Conservation (phyloP, 2,888 invertebrate species). For the Zaprionus lineosus region DNA sequence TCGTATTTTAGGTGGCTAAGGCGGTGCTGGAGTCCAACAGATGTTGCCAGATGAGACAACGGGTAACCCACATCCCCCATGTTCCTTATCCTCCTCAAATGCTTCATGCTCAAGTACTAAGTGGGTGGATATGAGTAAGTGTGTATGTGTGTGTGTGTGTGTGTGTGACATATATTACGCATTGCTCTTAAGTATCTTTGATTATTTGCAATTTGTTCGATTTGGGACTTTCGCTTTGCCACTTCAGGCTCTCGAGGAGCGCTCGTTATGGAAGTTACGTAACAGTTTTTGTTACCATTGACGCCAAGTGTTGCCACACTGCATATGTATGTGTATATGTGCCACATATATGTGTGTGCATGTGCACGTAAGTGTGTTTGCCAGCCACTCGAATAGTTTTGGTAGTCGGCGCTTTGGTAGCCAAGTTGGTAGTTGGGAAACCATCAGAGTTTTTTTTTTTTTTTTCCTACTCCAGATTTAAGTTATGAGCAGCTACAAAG, state of each 20-base stretch:
- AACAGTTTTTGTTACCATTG: conserved; percentile 67
- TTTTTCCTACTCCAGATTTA: conserved; percentile 24
- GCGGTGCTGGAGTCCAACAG: conserved; percentile 25
- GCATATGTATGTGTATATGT: conserved; percentile 1
- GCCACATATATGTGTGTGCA: conserved; percentile 11
- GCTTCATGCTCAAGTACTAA: conserved; percentile 28
- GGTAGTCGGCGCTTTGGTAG: conserved; percentile 15
- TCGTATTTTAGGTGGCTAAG: conserved; percentile 56
- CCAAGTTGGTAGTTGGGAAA: neutral
- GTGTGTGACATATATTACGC: conserved; percentile 40
- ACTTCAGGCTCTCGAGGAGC: conserved; percentile 40
- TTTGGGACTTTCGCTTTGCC: conserved; percentile 56
- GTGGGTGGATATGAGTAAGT: conserved; percentile 18
- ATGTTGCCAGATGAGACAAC: conserved; percentile 46
- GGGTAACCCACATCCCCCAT: neutral
- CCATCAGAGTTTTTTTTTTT: conserved; percentile 6
- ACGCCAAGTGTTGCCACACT: conserved; percentile 61
- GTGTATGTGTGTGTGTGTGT: conserved; percentile 1
- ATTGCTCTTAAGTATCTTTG: conserved; percentile 65
- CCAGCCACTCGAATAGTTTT: conserved; percentile 54
- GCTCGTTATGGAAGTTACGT: conserved; percentile 52
- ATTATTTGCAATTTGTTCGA: conserved; percentile 75
- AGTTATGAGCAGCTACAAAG: conserved; percentile 39
- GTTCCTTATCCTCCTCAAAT: neutral
- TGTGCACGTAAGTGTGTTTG: conserved; percentile 32